phyloP scores from a whole-genome alignment of 2,113 vertebrate genomes.

The Psittacus erithacus region DNA sequence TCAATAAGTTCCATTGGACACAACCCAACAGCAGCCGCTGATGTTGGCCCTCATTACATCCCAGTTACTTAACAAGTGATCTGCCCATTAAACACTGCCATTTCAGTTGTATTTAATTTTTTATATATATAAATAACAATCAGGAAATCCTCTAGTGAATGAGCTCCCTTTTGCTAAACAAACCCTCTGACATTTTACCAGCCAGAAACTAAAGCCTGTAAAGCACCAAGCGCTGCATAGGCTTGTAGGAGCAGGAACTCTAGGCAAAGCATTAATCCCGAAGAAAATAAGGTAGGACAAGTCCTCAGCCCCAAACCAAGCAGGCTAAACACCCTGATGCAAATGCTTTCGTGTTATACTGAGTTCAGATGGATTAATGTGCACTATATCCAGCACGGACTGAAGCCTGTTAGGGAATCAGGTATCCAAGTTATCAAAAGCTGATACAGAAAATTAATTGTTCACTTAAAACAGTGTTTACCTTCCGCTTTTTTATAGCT shows the following conservation, averaged over 20 bases:
- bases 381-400: background rate
- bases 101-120: background rate
- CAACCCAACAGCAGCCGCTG: background rate
- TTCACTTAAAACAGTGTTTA: slow-evolving; percentile 67
- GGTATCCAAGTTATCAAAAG: background rate
- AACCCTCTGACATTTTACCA: background rate
- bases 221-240: background rate
- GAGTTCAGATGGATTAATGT: background rate
- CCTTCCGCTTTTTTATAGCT: slow-evolving; percentile 83
- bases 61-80: background rate
- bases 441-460: background rate
- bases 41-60: background rate
- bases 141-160: background rate
- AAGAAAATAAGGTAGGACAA: background rate
- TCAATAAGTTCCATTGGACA: background rate
- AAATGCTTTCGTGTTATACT: background rate
- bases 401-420: background rate
- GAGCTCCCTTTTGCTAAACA: background rate
- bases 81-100: background rate
- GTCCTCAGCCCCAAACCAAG: background rate
- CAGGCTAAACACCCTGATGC: background rate
- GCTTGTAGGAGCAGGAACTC: background rate
- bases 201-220: background rate
- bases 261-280: background rate
- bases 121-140: background rate